These are phyloP conservation scores for Trissolcus basalis DNA, from an alignment of 1,140 invertebrate species.

Conservation along the genomic window DNA sequence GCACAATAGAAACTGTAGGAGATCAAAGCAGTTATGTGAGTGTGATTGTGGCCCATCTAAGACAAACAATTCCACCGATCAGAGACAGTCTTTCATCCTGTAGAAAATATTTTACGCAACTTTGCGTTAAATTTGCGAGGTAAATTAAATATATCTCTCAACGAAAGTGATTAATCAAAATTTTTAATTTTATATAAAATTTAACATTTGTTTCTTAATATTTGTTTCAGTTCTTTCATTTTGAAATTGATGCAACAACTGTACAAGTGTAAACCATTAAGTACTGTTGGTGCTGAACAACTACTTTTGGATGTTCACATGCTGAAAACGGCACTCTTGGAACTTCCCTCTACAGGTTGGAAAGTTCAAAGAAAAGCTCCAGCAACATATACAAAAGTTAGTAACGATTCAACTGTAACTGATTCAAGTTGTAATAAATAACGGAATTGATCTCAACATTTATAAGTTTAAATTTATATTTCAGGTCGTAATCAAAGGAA, in stretches of 20 bases:
- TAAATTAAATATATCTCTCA: too few relatives aligned
- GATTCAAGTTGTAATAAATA: neutral
- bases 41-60: conserved; percentile 90
- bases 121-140: conserved; percentile 96
- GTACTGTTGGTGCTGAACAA: conserved; percentile 96
- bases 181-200: too few relatives aligned
- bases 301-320: conserved; percentile 98
- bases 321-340: conserved; percentile 96
- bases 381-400: conserved; percentile 84
- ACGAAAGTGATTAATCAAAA: too few relatives aligned
- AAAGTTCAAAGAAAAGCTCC: conserved; percentile 91
- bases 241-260: conserved; percentile 95
- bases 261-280: conserved; percentile 96
- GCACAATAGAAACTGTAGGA: conserved; percentile 93
- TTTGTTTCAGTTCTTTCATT: conserved; percentile 88
- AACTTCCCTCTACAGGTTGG: conserved; percentile 94
- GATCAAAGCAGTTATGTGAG: conserved; percentile 98
- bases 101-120: conserved; percentile 98
- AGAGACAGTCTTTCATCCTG: conserved; percentile 95
- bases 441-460: neutral
- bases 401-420: neutral
- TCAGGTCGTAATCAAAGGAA: conserved; percentile 94
- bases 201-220: neutral
- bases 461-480: neutral
- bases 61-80: conserved; percentile 91